phyloP scores from a whole-genome alignment of 2,113 vertebrate species.

The Chamaea fasciata region DNA sequence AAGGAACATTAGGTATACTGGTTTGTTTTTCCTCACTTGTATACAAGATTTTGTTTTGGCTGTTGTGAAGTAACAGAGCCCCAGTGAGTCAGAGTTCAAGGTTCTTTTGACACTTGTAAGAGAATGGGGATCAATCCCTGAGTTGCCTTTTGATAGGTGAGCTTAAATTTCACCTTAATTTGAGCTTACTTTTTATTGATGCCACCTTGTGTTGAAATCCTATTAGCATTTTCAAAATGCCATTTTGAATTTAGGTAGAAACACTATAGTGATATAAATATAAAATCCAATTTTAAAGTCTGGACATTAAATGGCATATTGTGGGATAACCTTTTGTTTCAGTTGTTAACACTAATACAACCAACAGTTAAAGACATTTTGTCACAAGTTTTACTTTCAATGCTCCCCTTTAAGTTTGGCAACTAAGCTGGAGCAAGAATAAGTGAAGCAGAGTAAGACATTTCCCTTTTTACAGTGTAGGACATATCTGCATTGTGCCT shows the following conservation, averaged over 20 bases:
- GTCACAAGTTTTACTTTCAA: background rate
- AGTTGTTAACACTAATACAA: background rate
- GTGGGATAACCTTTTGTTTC: background rate
- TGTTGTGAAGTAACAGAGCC: conserved; percentile 2
- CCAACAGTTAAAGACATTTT: background rate
- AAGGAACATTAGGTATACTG: background rate
- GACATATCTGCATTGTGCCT: conserved; percentile 72
- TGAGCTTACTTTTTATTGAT: background rate
- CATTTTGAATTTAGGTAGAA: background rate
- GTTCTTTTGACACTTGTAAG: background rate
- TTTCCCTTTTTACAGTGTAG: background rate
- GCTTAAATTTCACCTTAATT: background rate
- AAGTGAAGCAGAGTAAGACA: conserved; percentile 14
- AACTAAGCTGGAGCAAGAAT: conserved; percentile 8
- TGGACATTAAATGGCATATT: background rate
- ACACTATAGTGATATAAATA: background rate
- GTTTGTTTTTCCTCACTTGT: background rate
- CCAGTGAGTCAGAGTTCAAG: background rate
- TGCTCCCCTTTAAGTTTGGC: conserved; percentile 15
- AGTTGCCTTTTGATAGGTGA: background rate
- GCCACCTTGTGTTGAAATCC: background rate
- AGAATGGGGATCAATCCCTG: background rate
- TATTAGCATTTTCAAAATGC: background rate
- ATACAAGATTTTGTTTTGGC: background rate
- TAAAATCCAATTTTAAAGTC: background rate